Evolutionary conservation across 64 coral and sea anemone genomes (phyloP).

Genomic region (Montipora efflorescens): DNA sequence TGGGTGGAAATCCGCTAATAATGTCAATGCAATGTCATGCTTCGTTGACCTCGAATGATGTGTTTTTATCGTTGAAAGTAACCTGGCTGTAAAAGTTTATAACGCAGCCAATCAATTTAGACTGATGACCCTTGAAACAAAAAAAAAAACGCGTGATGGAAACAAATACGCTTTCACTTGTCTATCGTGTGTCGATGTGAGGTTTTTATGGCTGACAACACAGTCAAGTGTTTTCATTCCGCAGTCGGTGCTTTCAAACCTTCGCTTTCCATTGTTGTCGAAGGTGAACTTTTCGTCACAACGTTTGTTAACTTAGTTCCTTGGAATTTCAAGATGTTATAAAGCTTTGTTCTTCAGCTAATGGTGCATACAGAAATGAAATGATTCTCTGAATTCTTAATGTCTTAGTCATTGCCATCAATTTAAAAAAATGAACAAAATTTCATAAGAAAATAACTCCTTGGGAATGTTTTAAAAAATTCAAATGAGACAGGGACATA

Average conservation of each 20-base stretch:
- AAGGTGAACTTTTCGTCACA: not conserved
- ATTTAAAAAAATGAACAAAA: not conserved
- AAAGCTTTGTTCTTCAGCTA: not conserved
- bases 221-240: not conserved
- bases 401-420: not conserved
- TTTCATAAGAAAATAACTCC: not conserved
- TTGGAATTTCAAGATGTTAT: not conserved
- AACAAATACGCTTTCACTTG: not conserved
- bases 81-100: not conserved
- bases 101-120: not conserved
- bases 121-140: not conserved
- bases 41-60: not conserved
- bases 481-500: not conserved
- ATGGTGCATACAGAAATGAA: not conserved
- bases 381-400: not conserved
- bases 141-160: not conserved
- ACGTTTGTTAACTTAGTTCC: not conserved
- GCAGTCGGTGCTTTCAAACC: not conserved
- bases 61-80: not conserved
- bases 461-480: not conserved
- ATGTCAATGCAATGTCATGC: not conserved
- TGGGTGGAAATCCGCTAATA: not conserved
- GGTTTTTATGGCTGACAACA: not conserved
- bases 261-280: not conserved
- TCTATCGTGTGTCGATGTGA: not conserved